Conservation (phyloP, 1,140 invertebrate genomes). For the Pissodes strobi region DNA sequence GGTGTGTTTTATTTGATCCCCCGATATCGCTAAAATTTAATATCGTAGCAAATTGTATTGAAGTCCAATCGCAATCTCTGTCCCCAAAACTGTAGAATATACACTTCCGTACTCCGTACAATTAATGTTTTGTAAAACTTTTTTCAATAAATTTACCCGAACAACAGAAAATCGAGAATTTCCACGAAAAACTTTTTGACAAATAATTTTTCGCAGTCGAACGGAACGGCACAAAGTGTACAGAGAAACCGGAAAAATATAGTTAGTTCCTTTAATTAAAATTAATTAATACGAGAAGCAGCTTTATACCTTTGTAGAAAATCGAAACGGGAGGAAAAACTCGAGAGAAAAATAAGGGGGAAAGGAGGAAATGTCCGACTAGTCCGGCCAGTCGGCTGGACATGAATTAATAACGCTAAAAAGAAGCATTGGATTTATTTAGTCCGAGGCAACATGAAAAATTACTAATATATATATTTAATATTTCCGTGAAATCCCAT, state of each 20-base stretch:
- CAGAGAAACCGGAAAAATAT: conserved; percentile 23
- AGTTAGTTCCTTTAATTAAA: conserved; percentile 25
- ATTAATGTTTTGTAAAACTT: conserved; percentile 14
- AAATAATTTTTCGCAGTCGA: conserved; percentile 22
- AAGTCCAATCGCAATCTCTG: too few species aligned
- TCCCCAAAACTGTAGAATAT: too few species aligned
- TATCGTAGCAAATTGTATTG: too few species aligned
- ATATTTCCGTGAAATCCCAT: too few species aligned
- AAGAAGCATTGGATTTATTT: too few species aligned
- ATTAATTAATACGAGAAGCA: conserved; percentile 20
- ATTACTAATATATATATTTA: too few species aligned
- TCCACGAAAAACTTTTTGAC: conserved; percentile 18
- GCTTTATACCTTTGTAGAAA: conserved; percentile 23
- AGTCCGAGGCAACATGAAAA: too few species aligned
- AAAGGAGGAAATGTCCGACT: conserved; percentile 7
- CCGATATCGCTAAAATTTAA: too few species aligned
- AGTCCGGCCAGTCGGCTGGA: conserved; percentile 1
- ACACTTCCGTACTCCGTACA: too few species aligned
- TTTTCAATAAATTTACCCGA: conserved; percentile 13
- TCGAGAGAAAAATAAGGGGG: conserved; percentile 15
- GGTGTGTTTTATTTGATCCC: too few species aligned
- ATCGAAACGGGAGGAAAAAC: conserved; percentile 11
- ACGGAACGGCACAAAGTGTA: conserved; percentile 12
- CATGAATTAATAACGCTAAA: conserved; percentile 20
- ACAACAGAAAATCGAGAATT: conserved; percentile 1